phyloP scores from a whole-genome alignment of 2,113 vertebrate genomes.

The Sminthopsis crassicaudata region DNA sequence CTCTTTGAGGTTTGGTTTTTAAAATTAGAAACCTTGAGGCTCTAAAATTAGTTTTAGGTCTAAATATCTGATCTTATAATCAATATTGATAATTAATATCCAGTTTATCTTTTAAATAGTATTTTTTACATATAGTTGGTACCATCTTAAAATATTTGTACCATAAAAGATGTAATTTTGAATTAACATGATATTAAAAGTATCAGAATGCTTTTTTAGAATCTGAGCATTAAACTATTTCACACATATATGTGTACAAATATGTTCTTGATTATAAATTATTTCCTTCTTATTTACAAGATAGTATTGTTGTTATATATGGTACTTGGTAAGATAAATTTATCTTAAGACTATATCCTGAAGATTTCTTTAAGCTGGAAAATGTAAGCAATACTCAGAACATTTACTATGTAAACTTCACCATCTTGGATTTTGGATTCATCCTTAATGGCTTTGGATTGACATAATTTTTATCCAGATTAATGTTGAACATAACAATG shows the following conservation, averaged over 20 bases:
- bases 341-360: not conserved
- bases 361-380: not conserved
- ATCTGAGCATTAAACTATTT: not conserved
- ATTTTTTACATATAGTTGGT: not conserved
- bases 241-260: not conserved
- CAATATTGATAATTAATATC: not conserved
- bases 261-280: not conserved
- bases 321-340: not conserved
- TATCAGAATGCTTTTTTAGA: not conserved
- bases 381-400: not conserved
- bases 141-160: not conserved
- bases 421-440: conserved; percentile 37
- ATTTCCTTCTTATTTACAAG: not conserved
- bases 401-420: not conserved
- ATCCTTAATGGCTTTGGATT: conserved; percentile 1
- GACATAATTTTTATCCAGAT: not conserved
- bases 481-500: conserved; percentile 14
- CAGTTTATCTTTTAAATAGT: not conserved
- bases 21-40: not conserved
- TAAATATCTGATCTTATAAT: not conserved
- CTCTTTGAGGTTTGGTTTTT: not conserved
- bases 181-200: not conserved
- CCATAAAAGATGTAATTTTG: not conserved
- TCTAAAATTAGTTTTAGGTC: not conserved
- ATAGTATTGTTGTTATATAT: not conserved